Evolutionary conservation across 53 echinoderm and acorn worm genomes (phyloP).

Genomic region (Crossaster papposus): DNA sequence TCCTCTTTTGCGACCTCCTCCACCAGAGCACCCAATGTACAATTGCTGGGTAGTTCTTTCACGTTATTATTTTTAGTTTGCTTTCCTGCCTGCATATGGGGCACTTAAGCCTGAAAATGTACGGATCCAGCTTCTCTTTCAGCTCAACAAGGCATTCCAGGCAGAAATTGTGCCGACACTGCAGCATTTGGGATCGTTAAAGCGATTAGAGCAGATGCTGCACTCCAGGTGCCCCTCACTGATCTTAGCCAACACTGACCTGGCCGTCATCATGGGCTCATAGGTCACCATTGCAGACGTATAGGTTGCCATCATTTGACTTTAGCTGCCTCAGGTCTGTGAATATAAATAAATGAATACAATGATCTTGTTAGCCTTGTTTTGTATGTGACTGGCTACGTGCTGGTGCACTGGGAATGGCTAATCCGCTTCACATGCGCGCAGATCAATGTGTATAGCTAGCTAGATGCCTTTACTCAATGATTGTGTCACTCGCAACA

Average conservation of each 20-base stretch:
- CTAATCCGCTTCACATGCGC: too few relatives aligned
- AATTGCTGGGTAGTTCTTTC: background rate
- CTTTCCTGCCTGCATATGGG: constrained; percentile 10
- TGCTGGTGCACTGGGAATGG: too few relatives aligned
- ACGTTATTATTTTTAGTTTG: background rate
- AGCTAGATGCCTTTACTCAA: too few relatives aligned
- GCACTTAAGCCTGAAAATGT: background rate
- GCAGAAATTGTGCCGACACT: constrained; percentile 13
- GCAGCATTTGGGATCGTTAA: constrained; percentile 4
- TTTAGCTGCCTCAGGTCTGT: background rate
- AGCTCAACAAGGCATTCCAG: constrained; percentile 2
- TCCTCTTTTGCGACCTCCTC: constrained; percentile 1
- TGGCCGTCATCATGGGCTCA: background rate
- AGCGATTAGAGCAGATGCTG: constrained; percentile 10
- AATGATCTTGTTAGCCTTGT: too few relatives aligned
- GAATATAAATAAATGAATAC: background rate
- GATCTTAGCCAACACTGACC: background rate
- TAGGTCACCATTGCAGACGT: background rate
- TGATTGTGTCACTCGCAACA: too few relatives aligned
- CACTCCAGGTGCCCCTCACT: background rate
- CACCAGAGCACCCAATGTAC: constrained; percentile 1
- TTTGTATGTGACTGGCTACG: too few relatives aligned
- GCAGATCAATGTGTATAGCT: too few relatives aligned
- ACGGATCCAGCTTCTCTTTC: background rate
- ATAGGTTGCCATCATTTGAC: background rate